These are phyloP conservation scores for Oceanodroma tethys DNA, from an alignment of 2,113 vertebrate genomes.

Conservation along the genomic window DNA sequence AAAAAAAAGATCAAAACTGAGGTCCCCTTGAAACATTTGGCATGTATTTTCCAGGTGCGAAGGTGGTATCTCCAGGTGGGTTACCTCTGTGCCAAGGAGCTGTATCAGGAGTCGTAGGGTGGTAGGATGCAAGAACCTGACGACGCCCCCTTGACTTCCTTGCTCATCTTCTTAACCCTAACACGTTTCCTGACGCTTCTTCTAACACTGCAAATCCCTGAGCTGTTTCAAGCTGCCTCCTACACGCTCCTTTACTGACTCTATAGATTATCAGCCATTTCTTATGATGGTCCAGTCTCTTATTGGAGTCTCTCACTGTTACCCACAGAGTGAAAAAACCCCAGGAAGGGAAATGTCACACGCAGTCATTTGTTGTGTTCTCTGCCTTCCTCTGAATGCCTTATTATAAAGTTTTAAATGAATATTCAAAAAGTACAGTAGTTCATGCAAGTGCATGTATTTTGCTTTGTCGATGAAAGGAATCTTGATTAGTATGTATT, in stretches of 20 bases:
- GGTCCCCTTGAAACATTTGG: neutral
- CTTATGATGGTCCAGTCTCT: neutral
- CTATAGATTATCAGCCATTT: neutral
- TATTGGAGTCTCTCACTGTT: neutral
- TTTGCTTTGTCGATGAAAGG: neutral
- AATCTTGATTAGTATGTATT: neutral
- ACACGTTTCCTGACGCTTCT: neutral
- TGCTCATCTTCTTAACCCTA: neutral
- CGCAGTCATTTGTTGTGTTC: neutral
- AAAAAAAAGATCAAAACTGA: neutral
- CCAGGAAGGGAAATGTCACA: neutral
- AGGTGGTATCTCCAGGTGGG: neutral
- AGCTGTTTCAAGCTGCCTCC: neutral
- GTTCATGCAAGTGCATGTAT: neutral
- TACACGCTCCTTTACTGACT: neutral
- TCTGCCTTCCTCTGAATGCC: neutral
- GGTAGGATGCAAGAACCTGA: neutral
- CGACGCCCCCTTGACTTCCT: neutral
- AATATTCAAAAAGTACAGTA: neutral
- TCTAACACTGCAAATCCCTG: conserved; percentile 7
- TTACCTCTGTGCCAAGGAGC: neutral
- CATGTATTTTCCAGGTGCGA: neutral
- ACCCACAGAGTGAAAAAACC: neutral
- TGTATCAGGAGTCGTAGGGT: accelerated
- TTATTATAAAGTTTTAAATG: neutral